phyloP scores from a whole-genome alignment of 2,113 vertebrate genomes.

The Chaenogobius annularis region DNA sequence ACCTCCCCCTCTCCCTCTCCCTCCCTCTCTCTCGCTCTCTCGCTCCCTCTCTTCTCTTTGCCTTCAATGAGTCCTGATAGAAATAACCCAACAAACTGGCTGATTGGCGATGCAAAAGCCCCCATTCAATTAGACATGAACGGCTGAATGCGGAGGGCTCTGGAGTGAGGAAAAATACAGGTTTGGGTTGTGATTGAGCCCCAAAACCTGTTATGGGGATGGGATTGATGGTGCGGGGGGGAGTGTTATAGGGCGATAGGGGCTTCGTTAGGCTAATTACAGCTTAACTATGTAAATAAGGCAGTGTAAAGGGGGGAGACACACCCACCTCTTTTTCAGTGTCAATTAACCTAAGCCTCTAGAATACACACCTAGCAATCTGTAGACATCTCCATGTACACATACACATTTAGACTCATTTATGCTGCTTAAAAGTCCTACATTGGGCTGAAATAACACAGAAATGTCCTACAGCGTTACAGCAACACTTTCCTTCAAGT shows the following conservation, averaged over 20 bases:
- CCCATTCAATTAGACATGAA: slow-evolving; percentile 74
- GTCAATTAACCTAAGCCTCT: slow-evolving; percentile 76
- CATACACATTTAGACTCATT: background rate
- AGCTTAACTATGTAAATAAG: slow-evolving; percentile 78
- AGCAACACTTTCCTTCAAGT: too few relatives aligned
- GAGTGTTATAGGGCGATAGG: slow-evolving; percentile 54
- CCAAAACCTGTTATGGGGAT: slow-evolving; percentile 58
- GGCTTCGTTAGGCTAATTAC: slow-evolving; percentile 78
- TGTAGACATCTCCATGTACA: slow-evolving; percentile 28
- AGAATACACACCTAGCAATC: slow-evolving; percentile 68
- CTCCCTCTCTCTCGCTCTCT: slow-evolving; percentile 5
- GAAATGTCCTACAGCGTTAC: too few relatives aligned
- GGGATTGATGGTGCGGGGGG: slow-evolving; percentile 11
- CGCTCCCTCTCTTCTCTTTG: slow-evolving; percentile 18
- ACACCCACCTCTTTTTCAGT: slow-evolving; percentile 76
- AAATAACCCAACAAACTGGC: slow-evolving; percentile 64
- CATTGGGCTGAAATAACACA: background rate
- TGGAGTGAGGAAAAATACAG: slow-evolving; percentile 73
- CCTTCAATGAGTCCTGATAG: slow-evolving; percentile 60
- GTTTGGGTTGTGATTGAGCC: slow-evolving; percentile 69
- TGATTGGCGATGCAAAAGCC: slow-evolving; percentile 71
- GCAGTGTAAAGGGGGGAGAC: slow-evolving; percentile 68
- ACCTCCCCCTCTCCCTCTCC: background rate
- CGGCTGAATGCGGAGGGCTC: slow-evolving; percentile 68
- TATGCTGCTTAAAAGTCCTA: background rate